Base-by-base conservation (phyloP, 92 coral and sea anemone genomes). In the Micromussa lordhowensis region DNA sequence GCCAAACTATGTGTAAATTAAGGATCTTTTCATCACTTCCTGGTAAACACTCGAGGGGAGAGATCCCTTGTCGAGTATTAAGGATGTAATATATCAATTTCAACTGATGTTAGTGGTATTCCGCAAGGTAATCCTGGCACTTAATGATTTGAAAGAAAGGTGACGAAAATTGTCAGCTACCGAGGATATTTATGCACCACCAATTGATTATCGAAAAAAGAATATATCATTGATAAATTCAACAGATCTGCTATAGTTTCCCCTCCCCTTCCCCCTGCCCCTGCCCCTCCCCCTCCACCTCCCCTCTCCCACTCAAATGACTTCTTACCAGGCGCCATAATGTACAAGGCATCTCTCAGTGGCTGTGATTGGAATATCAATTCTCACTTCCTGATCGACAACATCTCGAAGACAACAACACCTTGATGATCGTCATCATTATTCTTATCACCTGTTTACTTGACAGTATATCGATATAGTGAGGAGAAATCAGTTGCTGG, bases 1-100 rank as follows among this genome's bases (percentile, higher is more conserved):
- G 78, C 78, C 78, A 36, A 73, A 73, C 78, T 73, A 73, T 73
- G 51, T 18, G 49, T 34, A 35, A 35, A 13, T 35, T 30, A 35
- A 73, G 26, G 26, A 73, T 32, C 78, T 73, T 73, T 73, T 73
- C 78, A 73, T 5, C 78, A 73, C 78, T 73, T 32, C 51, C 38
- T 73, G 49, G 78, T 73, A 32, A 73, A 73, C 78, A 73, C 44
- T 73, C 15, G 26, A 21, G 53, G 12, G 21, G 3, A 36, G 18
- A 5, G 78, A 35, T 73, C 78, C 49, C 78, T 73, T 73, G 49
- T 36, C 54, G 78, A 35, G 78, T 22, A 34, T 34, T 26, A 73
- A 73, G 78, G 78, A 38, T 21, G 49, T 18, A 19, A 22, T 73
- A 73, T n/a, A 73, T 73, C 78, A 73, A 36, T 73, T 73, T 34